Base-by-base conservation (phyloP, 1,140 invertebrate genomes). In the Camponotus vicinus region DNA sequence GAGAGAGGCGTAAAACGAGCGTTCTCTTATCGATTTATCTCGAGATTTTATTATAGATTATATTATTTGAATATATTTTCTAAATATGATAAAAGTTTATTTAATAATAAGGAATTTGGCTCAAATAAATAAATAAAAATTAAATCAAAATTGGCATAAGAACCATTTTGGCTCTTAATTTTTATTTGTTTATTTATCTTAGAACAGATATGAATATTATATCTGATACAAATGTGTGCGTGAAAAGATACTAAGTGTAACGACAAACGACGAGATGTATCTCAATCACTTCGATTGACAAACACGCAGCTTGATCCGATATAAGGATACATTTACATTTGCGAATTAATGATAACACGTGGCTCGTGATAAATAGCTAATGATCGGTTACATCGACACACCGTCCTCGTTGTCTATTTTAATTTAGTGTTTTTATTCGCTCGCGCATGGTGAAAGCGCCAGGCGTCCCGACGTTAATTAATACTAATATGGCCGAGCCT, bases 401-500 rank as follows among this genome's bases (percentile, higher is more conserved):
- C 69, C 40, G 11, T 8, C 1, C 42, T 32, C 40, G n/a, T 83
- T 83, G 79, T 61, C 79, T 75, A 75, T 75, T 83, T 83, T 83
- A 82, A 82, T 82, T 71, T 34, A 45, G 40, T 55, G 57, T 83
- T 83, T 75, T 83, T 75, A 61, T 49, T 34, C 55, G 27, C 18
- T 13, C 40, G 37, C 79, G 18, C 32, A 27, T 32, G 75, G 71
- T 85, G 89, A 86, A 88, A 92, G 83, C 79, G 86, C 75, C 67
- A 80, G 67, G 59, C 84, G 59, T 71, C 89, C 79, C 82, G 75
- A 59, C 91, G 90, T 92, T 93, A 93, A 93, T 93, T 93, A 93
- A 93, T 93, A 92, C 90, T 92, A 93, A 93, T 93, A 92, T 87
- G 86, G 88, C 78, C 86, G 90, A 91, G 92, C 90, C 93, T 93